Evolutionary conservation across 1,140 invertebrate genomes (phyloP).

Genomic region (Cephus cinctus): DNA sequence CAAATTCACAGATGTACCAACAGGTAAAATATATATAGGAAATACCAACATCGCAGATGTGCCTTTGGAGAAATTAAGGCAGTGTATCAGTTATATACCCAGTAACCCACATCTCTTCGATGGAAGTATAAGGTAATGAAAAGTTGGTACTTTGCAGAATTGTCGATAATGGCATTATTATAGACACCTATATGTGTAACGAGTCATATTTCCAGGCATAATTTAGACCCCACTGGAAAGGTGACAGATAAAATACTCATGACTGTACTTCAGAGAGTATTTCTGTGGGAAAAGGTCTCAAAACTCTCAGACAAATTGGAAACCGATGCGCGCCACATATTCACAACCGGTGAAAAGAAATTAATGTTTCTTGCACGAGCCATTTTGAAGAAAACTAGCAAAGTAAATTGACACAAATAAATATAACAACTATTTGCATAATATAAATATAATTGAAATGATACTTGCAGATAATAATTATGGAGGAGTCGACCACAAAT

Average conservation of each 20-base stretch:
- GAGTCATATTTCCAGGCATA: constrained; percentile 17
- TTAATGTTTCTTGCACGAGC: constrained; percentile 27
- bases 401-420: constrained; percentile 15
- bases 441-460: constrained; percentile 1
- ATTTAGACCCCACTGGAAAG: constrained; percentile 23
- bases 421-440: constrained; percentile 6
- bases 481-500: constrained; percentile 14
- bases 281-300: constrained; percentile 28
- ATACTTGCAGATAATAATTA: constrained; percentile 22
- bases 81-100: constrained; percentile 24
- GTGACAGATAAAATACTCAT: constrained; percentile 20
- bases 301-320: constrained; percentile 23
- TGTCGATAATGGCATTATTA: neutral
- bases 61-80: constrained; percentile 19
- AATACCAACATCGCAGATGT: constrained; percentile 20
- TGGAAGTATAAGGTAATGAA: constrained; percentile 19
- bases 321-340: constrained; percentile 19
- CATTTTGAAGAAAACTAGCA: constrained; percentile 20
- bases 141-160: too few species aligned
- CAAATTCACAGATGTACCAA: constrained; percentile 23
- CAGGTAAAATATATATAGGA: constrained; percentile 27
- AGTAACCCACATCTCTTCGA: constrained; percentile 24
- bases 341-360: constrained; percentile 23
- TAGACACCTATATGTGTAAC: neutral
- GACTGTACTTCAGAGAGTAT: constrained; percentile 22